Base-by-base conservation (phyloP, 2,888 invertebrate genomes). In the Zaprionus bogoriensis region DNA sequence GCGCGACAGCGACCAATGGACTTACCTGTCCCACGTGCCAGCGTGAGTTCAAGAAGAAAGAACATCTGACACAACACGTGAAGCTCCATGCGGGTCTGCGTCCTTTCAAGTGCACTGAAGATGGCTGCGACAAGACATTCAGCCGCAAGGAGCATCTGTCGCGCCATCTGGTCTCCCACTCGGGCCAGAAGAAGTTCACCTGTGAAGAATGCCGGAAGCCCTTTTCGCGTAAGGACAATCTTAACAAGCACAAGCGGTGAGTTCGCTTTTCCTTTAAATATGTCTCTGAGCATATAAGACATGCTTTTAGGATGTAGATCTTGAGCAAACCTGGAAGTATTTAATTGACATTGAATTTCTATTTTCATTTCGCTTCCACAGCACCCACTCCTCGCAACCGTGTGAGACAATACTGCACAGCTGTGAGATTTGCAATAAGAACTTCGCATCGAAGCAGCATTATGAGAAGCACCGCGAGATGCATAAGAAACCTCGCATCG, bases 131-230 rank as follows among this genome's bases (percentile, higher is more conserved):
- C 41, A 94, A 94, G 79, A 92, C 94, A 0, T 95, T 94, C 82
- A 94, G 94, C 80, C 92, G 94, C 2, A 94, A 95, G 73, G 94
- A 95, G 82, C 95, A 95, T 87, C 87, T 95, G 47, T 91, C 94
- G 54, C 91, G 94, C 3, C 95, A 95, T 85, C 92, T 93, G 61
- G 93, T 94, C 0, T 93, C 94, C 2, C 94, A 95, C 78, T 94
- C 94, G 0, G 94, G 94, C 1, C 92, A 93, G 74, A 94, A 94
- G 77, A 93, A 93, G 91, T 94, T 93, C 79, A 92, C 92, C 44
- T 94, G 94, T 84, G 93, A 93, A 60, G 90, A 93, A 50, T 93
- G 93, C 74, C 92, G 92, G 14, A 93, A 93, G 68, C 91, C 92
- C 28, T 93, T 93, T 67, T 91, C 91, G 0, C 88, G 91, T 6